Evolutionary conservation across 1,140 invertebrate species (phyloP), one percentile per base, ranked within the genome.

Genomic region (Pseudoatta argentina): DNA sequence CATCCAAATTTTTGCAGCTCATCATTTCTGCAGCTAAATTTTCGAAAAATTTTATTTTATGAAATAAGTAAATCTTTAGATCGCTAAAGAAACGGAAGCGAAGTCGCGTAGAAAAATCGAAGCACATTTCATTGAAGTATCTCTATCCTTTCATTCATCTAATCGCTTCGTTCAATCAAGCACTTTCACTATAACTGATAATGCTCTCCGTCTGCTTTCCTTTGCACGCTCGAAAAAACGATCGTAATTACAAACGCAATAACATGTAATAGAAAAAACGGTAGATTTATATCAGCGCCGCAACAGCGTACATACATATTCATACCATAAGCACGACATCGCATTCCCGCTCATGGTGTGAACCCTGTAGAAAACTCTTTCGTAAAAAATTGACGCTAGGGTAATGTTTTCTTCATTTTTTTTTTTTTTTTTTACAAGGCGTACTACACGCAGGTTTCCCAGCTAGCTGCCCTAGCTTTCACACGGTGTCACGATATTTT

Each of bases 371-470:
- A 88, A 90, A 90, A 91, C 87, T 90, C 85, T 92, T 91, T 94
- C 89, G 93, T 95, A 95, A 93, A 94, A 95, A 95, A 94, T 95
- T 95, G 94, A 95, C 93, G 91, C 93, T 94, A 94, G 92, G 94
- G 93, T 95, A 92, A 94, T 94, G 63, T 86, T 81, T 77, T 72
- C 64, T 79, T 86, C 64, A 69, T 83, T 81, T 63, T 63, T 24
- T 78, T 86, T 63, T 91, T 92, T 92, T 30, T 30, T 93, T 91
- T 92, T 92, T 93, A 93, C 92, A 94, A 94, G 93, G 93, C 93
- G 90, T 91, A 59, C 67, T 78, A 93, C 39, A 44, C 94, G 94
- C 88, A 88, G 86, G 81, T 92, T 94, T 92, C 87, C 92, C 91
- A 76, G 67, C 39, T 67, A 79, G 87, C 78, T 55, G 86, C 67